A percentile compares a stretch with the other conserved stretches of the same genome.
phyloP scores from a whole-genome alignment of 2,888 invertebrate species.

The Chrysina gloriosa region DNA sequence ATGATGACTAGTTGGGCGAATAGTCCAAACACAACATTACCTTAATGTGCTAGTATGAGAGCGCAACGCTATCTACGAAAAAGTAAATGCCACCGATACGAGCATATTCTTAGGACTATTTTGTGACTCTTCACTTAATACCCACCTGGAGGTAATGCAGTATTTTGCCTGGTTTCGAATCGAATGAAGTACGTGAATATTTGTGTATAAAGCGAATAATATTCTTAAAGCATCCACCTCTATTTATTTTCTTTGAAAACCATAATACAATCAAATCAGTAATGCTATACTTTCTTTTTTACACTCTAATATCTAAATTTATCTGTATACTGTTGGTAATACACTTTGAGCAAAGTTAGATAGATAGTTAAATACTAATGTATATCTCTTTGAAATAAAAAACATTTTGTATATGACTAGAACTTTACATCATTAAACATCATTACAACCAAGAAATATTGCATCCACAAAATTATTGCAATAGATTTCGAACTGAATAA shows the following conservation, averaged over 20 bases:
- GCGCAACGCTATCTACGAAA: too few species aligned
- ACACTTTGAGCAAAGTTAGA: conserved; percentile 56
- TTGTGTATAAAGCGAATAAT: too few species aligned
- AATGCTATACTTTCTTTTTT: conserved; percentile 13
- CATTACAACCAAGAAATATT: background rate
- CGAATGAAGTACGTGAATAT: too few species aligned
- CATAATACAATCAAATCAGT: conserved; percentile 38
- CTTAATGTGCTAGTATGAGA: too few species aligned
- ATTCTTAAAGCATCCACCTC: conserved; percentile 37
- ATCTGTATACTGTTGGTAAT: background rate
- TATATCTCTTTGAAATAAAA: too few species aligned
- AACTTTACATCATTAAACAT: conserved; percentile 51
- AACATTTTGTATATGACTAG: conserved; percentile 56
- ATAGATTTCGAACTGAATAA: background rate
- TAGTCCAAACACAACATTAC: too few species aligned
- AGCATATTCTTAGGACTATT: too few species aligned
- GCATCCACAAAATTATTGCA: background rate
- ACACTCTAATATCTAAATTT: background rate
- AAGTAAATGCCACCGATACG: too few species aligned
- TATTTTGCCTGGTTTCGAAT: too few species aligned
- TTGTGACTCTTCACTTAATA: too few species aligned
- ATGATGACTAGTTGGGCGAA: too few species aligned
- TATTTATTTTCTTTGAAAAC: conserved; percentile 38
- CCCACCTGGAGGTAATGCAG: too few species aligned
- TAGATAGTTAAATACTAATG: background rate